Percentiles rank a stretch among this genome's conserved stretches.
phyloP scores from a whole-genome alignment of 2,888 invertebrate genomes.

The Eucera pruinosa region DNA sequence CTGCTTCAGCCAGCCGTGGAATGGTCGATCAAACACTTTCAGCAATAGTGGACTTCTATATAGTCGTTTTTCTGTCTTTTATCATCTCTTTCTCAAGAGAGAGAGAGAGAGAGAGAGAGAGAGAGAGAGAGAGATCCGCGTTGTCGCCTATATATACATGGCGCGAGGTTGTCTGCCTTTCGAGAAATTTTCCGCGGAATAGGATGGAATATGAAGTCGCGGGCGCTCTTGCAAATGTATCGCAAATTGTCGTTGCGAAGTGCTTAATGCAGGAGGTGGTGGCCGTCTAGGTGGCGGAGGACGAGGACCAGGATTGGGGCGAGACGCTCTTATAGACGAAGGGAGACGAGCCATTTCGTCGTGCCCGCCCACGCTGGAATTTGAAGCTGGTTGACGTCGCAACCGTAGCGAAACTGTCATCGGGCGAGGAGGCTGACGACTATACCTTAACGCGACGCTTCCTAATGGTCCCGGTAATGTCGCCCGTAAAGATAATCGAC shows the following conservation, averaged over 20 bases:
- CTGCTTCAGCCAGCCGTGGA: constrained; percentile 42
- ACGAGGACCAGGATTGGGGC: constrained; percentile 68
- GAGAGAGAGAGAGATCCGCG: too few relatives aligned
- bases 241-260: constrained; percentile 83
- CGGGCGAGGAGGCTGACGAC: constrained; percentile 64
- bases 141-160: neutral
- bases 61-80: neutral
- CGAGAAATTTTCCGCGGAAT: constrained; percentile 66
- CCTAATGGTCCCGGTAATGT: constrained; percentile 81
- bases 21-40: constrained; percentile 49
- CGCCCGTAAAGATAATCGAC: constrained; percentile 79
- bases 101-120: too few relatives aligned
- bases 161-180: constrained; percentile 42
- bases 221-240: constrained; percentile 81
- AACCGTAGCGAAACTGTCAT: constrained; percentile 71
- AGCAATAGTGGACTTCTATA: constrained; percentile 10
- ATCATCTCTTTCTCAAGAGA: neutral
- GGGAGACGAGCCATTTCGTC: constrained; percentile 80
- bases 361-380: constrained; percentile 74
- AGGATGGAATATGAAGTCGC: constrained; percentile 65
- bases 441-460: constrained; percentile 57
- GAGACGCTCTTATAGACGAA: constrained; percentile 72
- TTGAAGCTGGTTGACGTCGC: constrained; percentile 75
- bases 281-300: constrained; percentile 56
- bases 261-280: constrained; percentile 81